Conservation (phyloP, 2,888 invertebrate genomes). For the Dasypolia templi region DNA sequence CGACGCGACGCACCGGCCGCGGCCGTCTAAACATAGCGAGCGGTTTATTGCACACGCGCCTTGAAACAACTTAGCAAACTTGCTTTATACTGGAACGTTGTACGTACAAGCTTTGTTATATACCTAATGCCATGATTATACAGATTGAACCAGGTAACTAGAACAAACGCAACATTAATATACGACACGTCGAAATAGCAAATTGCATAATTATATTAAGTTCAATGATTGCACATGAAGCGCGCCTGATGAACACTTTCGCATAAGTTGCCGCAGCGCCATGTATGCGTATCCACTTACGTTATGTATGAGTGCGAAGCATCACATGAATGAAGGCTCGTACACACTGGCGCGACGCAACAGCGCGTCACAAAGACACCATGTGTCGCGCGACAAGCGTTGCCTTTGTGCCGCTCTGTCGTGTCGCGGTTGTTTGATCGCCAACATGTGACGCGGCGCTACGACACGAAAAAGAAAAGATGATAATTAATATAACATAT, state of each 20-base stretch:
- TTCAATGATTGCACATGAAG: constrained; percentile 46
- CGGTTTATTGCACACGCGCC: constrained; percentile 15
- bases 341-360: too few relatives aligned
- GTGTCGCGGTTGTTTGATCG: too few relatives aligned
- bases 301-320: constrained; percentile 27
- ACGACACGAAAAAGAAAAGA: not conserved
- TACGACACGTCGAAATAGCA: not conserved
- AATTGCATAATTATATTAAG: constrained; percentile 12
- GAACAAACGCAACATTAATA: constrained; percentile 17
- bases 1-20: not conserved
- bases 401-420: too few relatives aligned
- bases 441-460: too few relatives aligned
- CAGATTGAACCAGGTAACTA: not conserved
- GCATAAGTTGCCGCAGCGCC: constrained; percentile 32
- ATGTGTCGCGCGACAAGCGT: too few relatives aligned
- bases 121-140: not conserved
- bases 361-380: too few relatives aligned
- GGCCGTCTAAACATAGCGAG: constrained; percentile 10
- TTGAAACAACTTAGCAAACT: not conserved
- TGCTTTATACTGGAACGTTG: not conserved
- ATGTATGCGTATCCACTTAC: constrained; percentile 54
- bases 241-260: constrained; percentile 46
- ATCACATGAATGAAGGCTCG: constrained; percentile 15
- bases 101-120: too few relatives aligned
- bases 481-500: not conserved